Base-by-base conservation (phyloP, 2,888 invertebrate species). In the Drosophila emarginata region DNA sequence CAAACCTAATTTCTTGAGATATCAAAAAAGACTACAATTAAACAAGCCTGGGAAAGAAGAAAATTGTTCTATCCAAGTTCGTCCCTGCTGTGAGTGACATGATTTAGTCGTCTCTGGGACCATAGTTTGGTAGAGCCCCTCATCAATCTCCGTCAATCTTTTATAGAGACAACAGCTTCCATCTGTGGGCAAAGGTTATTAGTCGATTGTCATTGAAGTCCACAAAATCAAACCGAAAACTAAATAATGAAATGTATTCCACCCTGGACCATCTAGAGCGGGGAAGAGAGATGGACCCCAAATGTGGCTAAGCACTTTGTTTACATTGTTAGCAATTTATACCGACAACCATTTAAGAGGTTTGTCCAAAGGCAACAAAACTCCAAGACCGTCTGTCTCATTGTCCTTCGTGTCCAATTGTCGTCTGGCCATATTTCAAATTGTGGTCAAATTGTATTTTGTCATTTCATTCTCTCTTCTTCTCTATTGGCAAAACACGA, bases 371-470 rank as follows among this genome's bases (percentile, higher is more conserved):
- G 53, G 32, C 28, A 53, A 32, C 28, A 15, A 32, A 32, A 32
- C 36, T 37, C 12, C n/a, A 26, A 12, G 12, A 39, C 18, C n/a
- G 9, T n/a, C 23, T 15, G 45, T 26, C 26, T 15, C 12, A 52
- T 12, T 26, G 57, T 39, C 54, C 28, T 28, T 28, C 28, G 6
- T 28, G 21, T 15, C 36, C 50, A 6, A 26, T 57, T 53, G 52
- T 37, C 39, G 32, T 57, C 40, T 58, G 69, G 65, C 70, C 86
- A 79, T 70, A 85, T 77, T 76, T 79, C 70, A 74, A 72, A 79
- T 79, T 86, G 82, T 83, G 82, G 82, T 82, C 71, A 77, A 76
- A 72, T 65, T 71, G 71, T 74, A 71, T 80, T 64, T 72, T 64
- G 71, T 66, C 40, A 66, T 70, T 65, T 52, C 36, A 11, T 64